Evolutionary conservation across 2,113 vertebrate species (phyloP), one percentile per base, ranked within the genome.

Genomic region (Muntiacus reevesi): DNA sequence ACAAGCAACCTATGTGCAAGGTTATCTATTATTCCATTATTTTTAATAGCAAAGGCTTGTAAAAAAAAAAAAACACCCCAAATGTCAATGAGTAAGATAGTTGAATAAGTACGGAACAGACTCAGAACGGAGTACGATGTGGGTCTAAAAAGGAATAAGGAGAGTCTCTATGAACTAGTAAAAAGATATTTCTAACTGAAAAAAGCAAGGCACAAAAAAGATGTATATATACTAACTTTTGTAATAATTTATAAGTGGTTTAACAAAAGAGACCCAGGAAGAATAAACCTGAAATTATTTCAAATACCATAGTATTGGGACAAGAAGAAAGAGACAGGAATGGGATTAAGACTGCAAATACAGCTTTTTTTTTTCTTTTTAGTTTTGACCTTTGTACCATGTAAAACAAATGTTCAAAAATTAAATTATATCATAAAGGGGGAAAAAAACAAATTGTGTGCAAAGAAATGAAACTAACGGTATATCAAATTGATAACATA

Each of bases 361-460:
- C 7, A 55, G 84, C 50, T 62, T 62, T 85, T 33, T 28, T 67
- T 43, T 78, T 87, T 33, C 3, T 19, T 27, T 27, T 59, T 27
- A 64, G 16, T 43, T 95, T 60, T 87, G 59, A 71, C 13, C 76
- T 84, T 91, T 94, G 74, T 36, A 87, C 12, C 45, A 54, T 30
- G 28, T 83, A 55, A 55, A 83, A 55, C 57, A 33, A 28, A 78
- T 52, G 79, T 59, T 81, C n/a, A 86, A 85, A 93, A 67, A 54
- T 91, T 54, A 95, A 94, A 84, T 87, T 87, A 47, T 60, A 74
- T 36, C n/a, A 87, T 52, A 52, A 94, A 91, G 16, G n/a, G 21
- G 28, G 6, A 36, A 54, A 36, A 54, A 85, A 71, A 4, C 4
- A 5, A 71, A 50, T 2, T 47, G 40, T 54, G 30, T 17, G n/a